Conservation (phyloP, 2,797 vertebrate genomes). For the Lithobates pipiens region DNA sequence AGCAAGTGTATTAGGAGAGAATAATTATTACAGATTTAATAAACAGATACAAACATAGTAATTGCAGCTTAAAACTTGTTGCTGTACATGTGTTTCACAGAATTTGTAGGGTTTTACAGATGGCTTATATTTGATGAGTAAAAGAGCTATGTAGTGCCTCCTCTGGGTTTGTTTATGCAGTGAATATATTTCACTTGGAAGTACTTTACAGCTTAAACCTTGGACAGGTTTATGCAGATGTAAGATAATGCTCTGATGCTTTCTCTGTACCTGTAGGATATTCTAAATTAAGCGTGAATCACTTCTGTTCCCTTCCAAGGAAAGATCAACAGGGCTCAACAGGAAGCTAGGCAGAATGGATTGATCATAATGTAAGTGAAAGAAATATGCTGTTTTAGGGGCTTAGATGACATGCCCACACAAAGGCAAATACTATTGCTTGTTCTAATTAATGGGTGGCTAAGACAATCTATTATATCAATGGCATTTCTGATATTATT, state of each 20-base stretch:
- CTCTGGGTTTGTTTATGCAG: conserved; percentile 39
- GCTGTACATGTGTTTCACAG: not conserved
- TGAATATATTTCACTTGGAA: conserved; percentile 34
- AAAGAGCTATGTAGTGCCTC: conserved; percentile 10
- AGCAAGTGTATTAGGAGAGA: not conserved
- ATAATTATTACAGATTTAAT: not conserved
- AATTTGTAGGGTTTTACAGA: not conserved
- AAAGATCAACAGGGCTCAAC: conserved; percentile 16
- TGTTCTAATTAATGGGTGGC: no score
- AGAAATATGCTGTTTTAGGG: not conserved
- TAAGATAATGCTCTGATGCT: conserved; percentile 17
- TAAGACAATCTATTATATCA: no score
- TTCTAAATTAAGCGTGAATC: conserved; percentile 23
- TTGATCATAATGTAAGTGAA: not conserved
- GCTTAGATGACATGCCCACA: no score
- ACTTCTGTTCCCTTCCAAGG: conserved; percentile 11
- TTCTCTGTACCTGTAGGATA: conserved; percentile 37
- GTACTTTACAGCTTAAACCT: not conserved
- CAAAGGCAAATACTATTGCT: no score
- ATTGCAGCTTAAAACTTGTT: not conserved
- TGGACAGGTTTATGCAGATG: conserved; percentile 33
- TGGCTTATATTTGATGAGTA: not conserved
- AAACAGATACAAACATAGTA: not conserved
- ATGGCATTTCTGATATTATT: no score
- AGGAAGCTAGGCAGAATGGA: not conserved